A percentile compares a stretch with the other conserved stretches of the same genome.
phyloP scores from a whole-genome alignment of 2,797 vertebrate genomes.

The Ptychobarbus kaznakovi region DNA sequence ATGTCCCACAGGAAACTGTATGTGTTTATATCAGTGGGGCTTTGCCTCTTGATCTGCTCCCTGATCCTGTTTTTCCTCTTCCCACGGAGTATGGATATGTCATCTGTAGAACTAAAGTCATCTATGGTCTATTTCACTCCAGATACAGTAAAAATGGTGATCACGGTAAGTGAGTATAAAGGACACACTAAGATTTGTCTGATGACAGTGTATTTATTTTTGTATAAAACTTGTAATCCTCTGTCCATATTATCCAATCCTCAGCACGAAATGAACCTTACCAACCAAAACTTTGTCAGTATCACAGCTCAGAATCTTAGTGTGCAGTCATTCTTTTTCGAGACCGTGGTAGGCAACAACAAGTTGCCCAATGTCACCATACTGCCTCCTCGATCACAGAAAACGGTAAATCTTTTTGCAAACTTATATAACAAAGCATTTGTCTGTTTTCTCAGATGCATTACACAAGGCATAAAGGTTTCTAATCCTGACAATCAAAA shows the following conservation, averaged over 20 bases:
- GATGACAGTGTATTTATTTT: not conserved
- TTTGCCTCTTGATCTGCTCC: conserved; percentile 78
- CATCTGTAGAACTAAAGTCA: conserved; percentile 80
- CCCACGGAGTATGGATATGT: conserved; percentile 80
- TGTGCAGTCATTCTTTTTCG: conserved; percentile 78
- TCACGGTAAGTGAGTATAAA: conserved; percentile 76
- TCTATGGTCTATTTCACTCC: conserved; percentile 75
- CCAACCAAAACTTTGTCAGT: conserved; percentile 85
- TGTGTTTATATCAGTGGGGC: conserved; percentile 79
- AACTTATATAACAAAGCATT: not conserved
- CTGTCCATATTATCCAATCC: conserved; percentile 31
- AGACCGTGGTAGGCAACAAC: conserved; percentile 76
- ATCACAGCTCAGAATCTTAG: conserved; percentile 75
- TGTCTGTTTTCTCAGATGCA: not conserved
- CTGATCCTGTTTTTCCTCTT: conserved; percentile 88
- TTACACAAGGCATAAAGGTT: not conserved
- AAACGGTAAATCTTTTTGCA: conserved; percentile 73
- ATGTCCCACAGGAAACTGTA: conserved; percentile 82
- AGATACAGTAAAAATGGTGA: conserved; percentile 69
- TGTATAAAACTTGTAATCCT: conserved; percentile 17
- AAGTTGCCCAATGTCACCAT: conserved; percentile 73
- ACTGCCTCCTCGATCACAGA: conserved; percentile 73
- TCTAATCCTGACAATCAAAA: not conserved
- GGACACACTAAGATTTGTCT: not conserved
- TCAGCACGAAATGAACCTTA: conserved; percentile 86